phyloP scores from a whole-genome alignment of 2,113 vertebrate genomes.

The Tyrannus savana region DNA sequence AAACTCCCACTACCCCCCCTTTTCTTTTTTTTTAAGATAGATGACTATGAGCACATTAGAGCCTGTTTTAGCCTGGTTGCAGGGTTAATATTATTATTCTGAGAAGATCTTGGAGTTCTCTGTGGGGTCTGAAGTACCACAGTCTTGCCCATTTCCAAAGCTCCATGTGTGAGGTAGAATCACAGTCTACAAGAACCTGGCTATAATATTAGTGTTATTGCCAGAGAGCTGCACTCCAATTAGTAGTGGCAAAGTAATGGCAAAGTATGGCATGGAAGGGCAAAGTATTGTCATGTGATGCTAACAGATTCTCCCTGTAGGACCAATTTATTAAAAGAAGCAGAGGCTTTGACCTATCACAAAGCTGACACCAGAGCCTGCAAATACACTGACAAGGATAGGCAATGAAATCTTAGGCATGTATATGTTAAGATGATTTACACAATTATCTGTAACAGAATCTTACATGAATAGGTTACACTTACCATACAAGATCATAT shows the following conservation, averaged over 20 bases:
- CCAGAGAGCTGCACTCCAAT: background rate
- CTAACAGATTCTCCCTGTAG: background rate
- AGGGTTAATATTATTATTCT: background rate
- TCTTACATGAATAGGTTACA: background rate
- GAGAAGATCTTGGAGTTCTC: background rate
- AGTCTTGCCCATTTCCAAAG: background rate
- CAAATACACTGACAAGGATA: background rate
- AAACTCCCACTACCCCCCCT: rapidly evolving
- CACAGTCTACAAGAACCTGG: background rate
- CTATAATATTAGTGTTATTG: background rate
- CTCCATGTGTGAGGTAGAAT: background rate
- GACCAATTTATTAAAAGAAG: background rate
- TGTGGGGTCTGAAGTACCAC: background rate
- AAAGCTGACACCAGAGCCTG: background rate
- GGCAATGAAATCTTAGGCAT: background rate
- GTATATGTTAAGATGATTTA: background rate
- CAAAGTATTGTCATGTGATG: background rate
- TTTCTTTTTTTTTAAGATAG: background rate
- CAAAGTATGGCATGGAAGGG: too few relatives aligned
- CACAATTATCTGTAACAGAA: background rate
- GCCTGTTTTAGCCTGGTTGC: background rate
- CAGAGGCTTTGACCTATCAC: background rate
- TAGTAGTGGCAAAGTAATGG: background rate
- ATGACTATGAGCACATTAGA: background rate
- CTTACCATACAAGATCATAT: background rate